Evolutionary conservation across 2,888 invertebrate genomes (phyloP), one percentile per base, ranked within the genome.

Genomic region (Gerris lacustris): DNA sequence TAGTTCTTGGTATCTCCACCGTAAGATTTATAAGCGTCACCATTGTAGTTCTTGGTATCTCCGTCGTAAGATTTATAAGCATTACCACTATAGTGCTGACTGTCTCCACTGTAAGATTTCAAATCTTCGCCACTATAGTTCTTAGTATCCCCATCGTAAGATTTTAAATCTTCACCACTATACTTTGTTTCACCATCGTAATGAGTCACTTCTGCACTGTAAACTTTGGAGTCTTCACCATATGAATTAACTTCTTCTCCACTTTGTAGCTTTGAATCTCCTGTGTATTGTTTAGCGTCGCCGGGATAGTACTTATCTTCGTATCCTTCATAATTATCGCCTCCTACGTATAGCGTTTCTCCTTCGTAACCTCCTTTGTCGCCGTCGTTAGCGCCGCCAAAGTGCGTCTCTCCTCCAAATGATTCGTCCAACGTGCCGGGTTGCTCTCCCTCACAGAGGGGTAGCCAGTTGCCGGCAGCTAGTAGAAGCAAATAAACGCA

Each of bases 281-380:
- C 15, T 11, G 2, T 5, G 9, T 11, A 55, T 11, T 55, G 55
- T 55, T 55, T 55, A 9, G 9, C 55, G 9, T 55, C 55, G 15
- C 15, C 11, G 9, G 11, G 11, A 55, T 55, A 55, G 15, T 55
- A 55, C 55, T 55, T 55, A 55, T 55, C 55, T 11, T 55, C 55
- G 31, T 31, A 31, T 11, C 55, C 55, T 11, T 15, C 55, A 55
- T 55, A 55, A 55, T 15, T 55, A 55, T 55, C 55, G 15, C 55
- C 55, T 11, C 55, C 55, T 11, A 55, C 15, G 55, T 55, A 55
- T 5, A 55, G 9, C 55, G 55, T 55, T 55, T 55, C 55, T 55
- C 55, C 55, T 15, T 55, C 76, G 84, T 84, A 76, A 83, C 84
- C 77, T 84, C 84, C 77, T 82, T 84, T 79, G 84, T 84, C 76